Percentiles rank a stretch among this genome's conserved stretches.
Conservation (phyloP, 2,797 vertebrate species). For the Lycodopsis pacificus region DNA sequence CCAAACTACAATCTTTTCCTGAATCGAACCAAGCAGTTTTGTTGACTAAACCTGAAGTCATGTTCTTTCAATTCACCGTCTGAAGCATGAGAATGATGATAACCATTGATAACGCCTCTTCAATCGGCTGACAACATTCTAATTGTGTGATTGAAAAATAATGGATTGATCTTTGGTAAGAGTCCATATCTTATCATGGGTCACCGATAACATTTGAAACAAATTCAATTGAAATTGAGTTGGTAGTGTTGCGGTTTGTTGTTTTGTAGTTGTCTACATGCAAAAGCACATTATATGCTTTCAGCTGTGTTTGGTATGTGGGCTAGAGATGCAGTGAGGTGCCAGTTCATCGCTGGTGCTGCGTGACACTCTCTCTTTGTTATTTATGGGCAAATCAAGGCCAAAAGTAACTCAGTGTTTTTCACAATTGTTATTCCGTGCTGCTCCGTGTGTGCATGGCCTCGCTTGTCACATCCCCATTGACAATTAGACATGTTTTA, state of each 20-base stretch:
- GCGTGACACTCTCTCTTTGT: constrained; percentile 32
- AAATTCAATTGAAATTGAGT: not conserved
- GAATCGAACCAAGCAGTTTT: not conserved
- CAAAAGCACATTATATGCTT: not conserved
- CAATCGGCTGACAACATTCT: not conserved
- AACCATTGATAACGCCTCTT: not conserved
- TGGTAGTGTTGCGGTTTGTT: not conserved
- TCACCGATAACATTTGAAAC: not conserved
- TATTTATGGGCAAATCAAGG: constrained; percentile 68
- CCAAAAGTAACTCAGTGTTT: constrained; percentile 53
- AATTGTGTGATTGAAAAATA: not conserved
- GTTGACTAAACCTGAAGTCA: not conserved
- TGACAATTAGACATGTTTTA: constrained; percentile 83
- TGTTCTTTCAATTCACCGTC: not conserved
- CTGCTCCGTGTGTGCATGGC: constrained; percentile 27
- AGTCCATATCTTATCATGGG: not conserved
- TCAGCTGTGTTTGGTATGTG: constrained; percentile 11
- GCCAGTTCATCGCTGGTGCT: constrained; percentile 19
- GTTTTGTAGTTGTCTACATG: not conserved
- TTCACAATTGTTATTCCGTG: constrained; percentile 57
- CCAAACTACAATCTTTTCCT: not conserved
- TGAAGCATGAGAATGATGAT: not conserved
- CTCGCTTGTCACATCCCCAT: constrained; percentile 58
- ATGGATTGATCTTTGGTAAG: not conserved
- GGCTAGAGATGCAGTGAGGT: constrained; percentile 12